These are phyloP conservation scores for Tachysurus vachellii DNA, from an alignment of 2,113 vertebrate genomes.

Conservation along the genomic window DNA sequence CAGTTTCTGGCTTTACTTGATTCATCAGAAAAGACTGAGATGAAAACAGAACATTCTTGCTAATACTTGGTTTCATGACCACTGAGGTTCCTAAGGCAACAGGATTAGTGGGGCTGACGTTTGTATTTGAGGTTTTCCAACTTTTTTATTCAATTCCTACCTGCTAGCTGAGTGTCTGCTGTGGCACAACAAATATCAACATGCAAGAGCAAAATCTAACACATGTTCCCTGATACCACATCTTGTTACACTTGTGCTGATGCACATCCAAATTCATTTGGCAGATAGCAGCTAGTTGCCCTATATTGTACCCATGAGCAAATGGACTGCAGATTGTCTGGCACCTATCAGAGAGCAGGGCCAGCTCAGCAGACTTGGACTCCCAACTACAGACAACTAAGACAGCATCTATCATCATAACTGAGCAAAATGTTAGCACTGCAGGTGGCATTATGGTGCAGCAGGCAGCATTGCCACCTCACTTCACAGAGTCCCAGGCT, in stretches of 20 bases:
- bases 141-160: background rate
- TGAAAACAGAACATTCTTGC: background rate
- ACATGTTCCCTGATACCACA: background rate
- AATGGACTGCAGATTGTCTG: background rate
- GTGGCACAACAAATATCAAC: background rate
- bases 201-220: background rate
- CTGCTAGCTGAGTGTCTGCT: background rate
- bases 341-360: background rate
- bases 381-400: background rate
- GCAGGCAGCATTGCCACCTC: background rate
- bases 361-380: background rate
- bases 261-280: background rate
- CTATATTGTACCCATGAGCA: background rate
- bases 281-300: background rate
- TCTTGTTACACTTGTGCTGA: background rate
- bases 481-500: background rate
- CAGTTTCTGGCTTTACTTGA: background rate
- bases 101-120: background rate
- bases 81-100: background rate
- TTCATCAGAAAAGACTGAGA: slow-evolving; percentile 3
- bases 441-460: background rate
- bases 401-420: background rate
- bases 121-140: background rate
- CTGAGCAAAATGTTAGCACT: background rate
- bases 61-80: slow-evolving; percentile 21